These are phyloP conservation scores for Tiliacea aurago DNA, from an alignment of 2,888 invertebrate species.

Conservation along the genomic window DNA sequence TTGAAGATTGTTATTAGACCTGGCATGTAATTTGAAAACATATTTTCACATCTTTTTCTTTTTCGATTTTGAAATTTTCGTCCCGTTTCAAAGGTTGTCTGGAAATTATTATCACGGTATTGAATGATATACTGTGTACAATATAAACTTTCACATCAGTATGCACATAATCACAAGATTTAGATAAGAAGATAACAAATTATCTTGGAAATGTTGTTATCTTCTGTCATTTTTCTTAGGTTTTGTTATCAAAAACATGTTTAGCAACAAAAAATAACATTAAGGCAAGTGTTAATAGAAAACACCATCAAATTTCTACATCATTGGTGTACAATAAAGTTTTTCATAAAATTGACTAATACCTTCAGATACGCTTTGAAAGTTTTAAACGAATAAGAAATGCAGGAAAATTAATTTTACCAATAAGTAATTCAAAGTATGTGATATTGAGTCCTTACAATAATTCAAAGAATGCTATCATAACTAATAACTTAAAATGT, in stretches of 20 bases:
- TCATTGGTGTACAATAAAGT: not conserved
- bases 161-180: not conserved
- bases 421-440: not conserved
- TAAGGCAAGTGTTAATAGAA: not conserved
- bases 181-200: not conserved
- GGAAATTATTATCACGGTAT: too few species aligned
- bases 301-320: not conserved
- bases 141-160: not conserved
- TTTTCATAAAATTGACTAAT: not conserved
- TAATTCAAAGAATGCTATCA: not conserved
- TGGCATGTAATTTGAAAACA: slow-evolving; percentile 19
- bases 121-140: not conserved
- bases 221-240: too few species aligned
- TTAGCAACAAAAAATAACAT: not conserved
- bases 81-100: not conserved
- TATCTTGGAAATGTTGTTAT: too few species aligned
- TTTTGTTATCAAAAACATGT: too few species aligned
- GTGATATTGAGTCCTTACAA: not conserved
- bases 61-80: not conserved
- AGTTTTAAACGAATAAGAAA: not conserved
- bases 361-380: not conserved
- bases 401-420: not conserved
- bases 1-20: slow-evolving; percentile 21
- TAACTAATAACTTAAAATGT: too few species aligned
- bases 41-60: not conserved